Percentiles rank a stretch among this genome's conserved stretches.
Evolutionary conservation across 1,140 invertebrate genomes (phyloP).

Genomic region (Drosophila kepulauana): DNA sequence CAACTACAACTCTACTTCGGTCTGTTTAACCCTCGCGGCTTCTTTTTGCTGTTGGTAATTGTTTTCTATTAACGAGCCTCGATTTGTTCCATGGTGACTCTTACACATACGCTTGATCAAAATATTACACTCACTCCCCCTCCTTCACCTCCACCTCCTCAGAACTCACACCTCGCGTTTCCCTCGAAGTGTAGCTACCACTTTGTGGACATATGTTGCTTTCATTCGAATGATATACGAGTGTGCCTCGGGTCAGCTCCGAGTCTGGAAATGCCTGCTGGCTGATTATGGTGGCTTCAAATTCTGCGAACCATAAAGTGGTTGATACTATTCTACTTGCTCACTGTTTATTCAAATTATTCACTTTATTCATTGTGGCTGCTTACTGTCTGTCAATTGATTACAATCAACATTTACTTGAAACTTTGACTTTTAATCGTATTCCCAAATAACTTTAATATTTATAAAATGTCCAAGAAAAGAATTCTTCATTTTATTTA

Average conservation of each 20-base stretch:
- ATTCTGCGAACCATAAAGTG: constrained; percentile 65
- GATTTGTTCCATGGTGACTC: constrained; percentile 73
- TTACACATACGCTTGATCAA: constrained; percentile 63
- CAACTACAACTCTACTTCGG: neutral
- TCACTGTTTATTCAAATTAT: constrained; percentile 29
- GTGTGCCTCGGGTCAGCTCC: constrained; percentile 27
- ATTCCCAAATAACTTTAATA: no score
- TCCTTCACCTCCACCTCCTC: neutral
- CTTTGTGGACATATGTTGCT: constrained; percentile 79
- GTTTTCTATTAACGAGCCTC: constrained; percentile 77
- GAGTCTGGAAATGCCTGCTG: constrained; percentile 13
- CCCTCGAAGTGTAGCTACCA: constrained; percentile 38
- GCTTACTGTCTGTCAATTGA: neutral
- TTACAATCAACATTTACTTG: neutral
- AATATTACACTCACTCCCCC: constrained; percentile 57
- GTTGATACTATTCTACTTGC: constrained; percentile 41
- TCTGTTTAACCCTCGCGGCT: constrained; percentile 44
- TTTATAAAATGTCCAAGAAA: no score
- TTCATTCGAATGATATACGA: constrained; percentile 60
- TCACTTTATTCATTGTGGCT: constrained; percentile 3
- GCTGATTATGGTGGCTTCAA: constrained; percentile 69
- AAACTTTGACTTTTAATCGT: neutral
- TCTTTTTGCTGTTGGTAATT: constrained; percentile 55
- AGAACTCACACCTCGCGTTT: constrained; percentile 11
- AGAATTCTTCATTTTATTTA: no score